Evolutionary conservation across 35 echinoderm and acorn worm species (phyloP).

Genomic region (Holothuria glaberrima): DNA sequence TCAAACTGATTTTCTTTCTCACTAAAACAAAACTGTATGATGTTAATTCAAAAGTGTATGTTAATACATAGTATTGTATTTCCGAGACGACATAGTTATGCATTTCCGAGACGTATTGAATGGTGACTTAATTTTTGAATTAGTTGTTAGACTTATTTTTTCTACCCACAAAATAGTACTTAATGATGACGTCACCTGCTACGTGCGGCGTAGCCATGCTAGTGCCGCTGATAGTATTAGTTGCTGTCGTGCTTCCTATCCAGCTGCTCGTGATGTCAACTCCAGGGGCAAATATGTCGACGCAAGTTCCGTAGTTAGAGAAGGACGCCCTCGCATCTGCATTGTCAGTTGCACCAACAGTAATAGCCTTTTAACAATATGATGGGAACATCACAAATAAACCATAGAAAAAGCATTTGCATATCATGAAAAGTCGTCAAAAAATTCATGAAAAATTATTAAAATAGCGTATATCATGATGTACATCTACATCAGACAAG

Average conservation of each 20-base stretch:
- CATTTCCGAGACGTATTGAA: neutral
- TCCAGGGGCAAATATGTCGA: slow-evolving; percentile 73
- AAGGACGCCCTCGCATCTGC: slow-evolving; percentile 40
- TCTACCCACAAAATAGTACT: neutral
- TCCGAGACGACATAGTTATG: too few species aligned
- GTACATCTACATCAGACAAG: too few species aligned
- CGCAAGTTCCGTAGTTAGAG: slow-evolving; percentile 60
- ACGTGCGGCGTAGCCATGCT: slow-evolving; percentile 68
- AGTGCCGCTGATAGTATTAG: slow-evolving; percentile 50
- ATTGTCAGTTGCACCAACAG: slow-evolving; percentile 52
- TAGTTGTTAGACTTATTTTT: neutral
- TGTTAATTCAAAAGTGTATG: too few species aligned
- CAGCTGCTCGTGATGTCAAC: slow-evolving; percentile 33
- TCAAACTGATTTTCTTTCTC: too few species aligned
- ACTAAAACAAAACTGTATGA: too few species aligned
- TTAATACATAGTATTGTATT: too few species aligned
- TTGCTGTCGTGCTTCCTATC: neutral
- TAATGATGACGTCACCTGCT: slow-evolving; percentile 6
- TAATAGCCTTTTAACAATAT: slow-evolving; percentile 40
- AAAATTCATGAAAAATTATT: too few species aligned
- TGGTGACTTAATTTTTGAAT: neutral
- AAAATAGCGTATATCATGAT: too few species aligned
- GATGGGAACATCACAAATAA: too few species aligned
- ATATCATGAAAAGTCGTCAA: too few species aligned
- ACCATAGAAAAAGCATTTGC: too few species aligned